phyloP scores from a whole-genome alignment of 2,113 vertebrate genomes.

The Pyxicephalus adspersus region DNA sequence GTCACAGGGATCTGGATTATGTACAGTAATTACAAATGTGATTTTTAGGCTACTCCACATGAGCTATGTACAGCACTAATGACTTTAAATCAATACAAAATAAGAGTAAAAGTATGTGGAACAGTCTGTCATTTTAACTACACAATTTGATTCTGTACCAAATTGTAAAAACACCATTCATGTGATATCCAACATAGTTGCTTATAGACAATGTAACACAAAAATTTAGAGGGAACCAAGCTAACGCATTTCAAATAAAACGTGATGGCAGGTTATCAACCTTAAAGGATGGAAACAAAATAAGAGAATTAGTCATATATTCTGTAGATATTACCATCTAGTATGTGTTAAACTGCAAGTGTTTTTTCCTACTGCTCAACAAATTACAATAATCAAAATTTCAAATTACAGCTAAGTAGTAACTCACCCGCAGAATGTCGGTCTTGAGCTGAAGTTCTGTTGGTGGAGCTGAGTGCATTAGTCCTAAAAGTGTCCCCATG shows the following conservation, averaged over 20 bases:
- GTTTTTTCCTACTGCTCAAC: not conserved
- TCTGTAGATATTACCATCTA: not conserved
- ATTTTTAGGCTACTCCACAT: not conserved
- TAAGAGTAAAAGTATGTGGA: no score
- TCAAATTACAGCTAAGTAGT: not conserved
- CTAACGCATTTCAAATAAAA: not conserved
- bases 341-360: not conserved
- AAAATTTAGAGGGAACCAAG: not conserved
- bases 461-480: conserved; percentile 94
- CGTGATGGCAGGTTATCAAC: not conserved
- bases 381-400: not conserved
- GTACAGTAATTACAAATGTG: not conserved
- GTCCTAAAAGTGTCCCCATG: conserved; percentile 95
- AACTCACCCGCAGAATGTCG: conserved; percentile 87
- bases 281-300: not conserved
- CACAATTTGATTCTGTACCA: conserved; percentile 3
- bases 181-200: no score
- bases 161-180: not conserved
- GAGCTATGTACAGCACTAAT: not conserved
- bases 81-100: not conserved
- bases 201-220: not conserved
- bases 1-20: not conserved
- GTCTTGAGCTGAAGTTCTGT: conserved; percentile 94
- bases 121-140: conserved; percentile 8
- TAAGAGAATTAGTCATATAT: conserved; percentile 7